These are phyloP conservation scores for Spizaetus ornatus DNA, from an alignment of 2,113 vertebrate species.

Conservation along the genomic window DNA sequence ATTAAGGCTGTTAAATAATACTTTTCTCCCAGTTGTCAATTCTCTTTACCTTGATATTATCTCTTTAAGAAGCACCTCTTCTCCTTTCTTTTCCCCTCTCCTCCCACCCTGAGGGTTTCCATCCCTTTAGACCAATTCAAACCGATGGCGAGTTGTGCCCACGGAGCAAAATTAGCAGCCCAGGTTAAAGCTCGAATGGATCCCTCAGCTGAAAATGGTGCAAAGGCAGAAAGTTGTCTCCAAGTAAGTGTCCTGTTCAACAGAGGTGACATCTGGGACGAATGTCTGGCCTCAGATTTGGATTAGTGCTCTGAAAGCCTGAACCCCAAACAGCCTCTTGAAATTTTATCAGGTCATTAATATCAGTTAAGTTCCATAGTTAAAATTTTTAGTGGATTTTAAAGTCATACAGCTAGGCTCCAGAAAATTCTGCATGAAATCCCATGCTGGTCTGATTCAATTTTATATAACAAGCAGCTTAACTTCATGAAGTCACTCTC, in stretches of 20 bases:
- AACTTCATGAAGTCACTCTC: neutral
- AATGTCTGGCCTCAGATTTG: neutral
- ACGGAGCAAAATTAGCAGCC: neutral
- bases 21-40: neutral
- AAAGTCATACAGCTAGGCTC: neutral
- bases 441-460: neutral
- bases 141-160: neutral
- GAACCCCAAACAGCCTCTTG: neutral
- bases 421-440: neutral
- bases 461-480: slow-evolving; percentile 16
- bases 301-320: neutral
- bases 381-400: neutral
- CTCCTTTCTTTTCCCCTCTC: neutral
- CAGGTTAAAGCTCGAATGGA: neutral
- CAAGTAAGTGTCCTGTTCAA: neutral
- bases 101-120: neutral
- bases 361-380: neutral
- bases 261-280: neutral
- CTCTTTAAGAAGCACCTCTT: neutral
- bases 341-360: neutral
- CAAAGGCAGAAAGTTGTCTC: neutral
- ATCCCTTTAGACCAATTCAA: neutral
- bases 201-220: neutral
- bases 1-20: neutral
- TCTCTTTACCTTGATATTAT: neutral